Percentiles rank a stretch among this genome's conserved stretches.
Evolutionary conservation across 2,888 invertebrate genomes (phyloP).

Genomic region (Rhamnusium bicolor): DNA sequence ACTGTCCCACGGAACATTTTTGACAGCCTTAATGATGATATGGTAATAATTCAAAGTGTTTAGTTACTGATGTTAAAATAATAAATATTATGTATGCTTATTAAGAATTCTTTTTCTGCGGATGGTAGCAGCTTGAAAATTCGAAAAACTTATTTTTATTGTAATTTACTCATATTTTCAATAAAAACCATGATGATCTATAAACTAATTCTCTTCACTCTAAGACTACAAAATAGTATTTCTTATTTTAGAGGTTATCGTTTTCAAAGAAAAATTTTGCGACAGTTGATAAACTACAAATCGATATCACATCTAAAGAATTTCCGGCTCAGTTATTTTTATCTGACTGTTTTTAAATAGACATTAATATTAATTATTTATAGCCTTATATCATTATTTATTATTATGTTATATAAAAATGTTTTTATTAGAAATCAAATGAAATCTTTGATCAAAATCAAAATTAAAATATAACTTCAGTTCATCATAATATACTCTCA

Average conservation of each 20-base stretch:
- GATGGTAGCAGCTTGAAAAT: too few species aligned
- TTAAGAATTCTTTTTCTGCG: too few species aligned
- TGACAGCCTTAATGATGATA: too few species aligned
- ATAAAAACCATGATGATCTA: too few species aligned
- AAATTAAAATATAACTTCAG: not conserved
- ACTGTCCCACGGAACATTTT: too few species aligned
- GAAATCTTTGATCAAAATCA: not conserved
- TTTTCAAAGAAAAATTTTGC: not conserved
- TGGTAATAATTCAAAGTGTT: too few species aligned
- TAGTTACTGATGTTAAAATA: too few species aligned
- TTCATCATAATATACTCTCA: too few species aligned
- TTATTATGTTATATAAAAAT: not conserved
- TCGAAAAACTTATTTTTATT: too few species aligned
- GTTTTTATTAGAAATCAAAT: not conserved
- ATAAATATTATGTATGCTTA: too few species aligned
- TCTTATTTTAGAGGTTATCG: not conserved
- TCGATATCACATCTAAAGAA: not conserved
- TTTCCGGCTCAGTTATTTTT: slow-evolving; percentile 8
- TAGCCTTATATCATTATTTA: not conserved
- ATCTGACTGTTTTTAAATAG: slow-evolving; percentile 3
- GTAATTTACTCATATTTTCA: too few species aligned
- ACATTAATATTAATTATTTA: not conserved
- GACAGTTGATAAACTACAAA: not conserved
- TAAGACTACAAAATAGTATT: not conserved
- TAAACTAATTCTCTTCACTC: not conserved